Base-by-base conservation (phyloP, 2,888 invertebrate species). In the Graphium colonna region DNA sequence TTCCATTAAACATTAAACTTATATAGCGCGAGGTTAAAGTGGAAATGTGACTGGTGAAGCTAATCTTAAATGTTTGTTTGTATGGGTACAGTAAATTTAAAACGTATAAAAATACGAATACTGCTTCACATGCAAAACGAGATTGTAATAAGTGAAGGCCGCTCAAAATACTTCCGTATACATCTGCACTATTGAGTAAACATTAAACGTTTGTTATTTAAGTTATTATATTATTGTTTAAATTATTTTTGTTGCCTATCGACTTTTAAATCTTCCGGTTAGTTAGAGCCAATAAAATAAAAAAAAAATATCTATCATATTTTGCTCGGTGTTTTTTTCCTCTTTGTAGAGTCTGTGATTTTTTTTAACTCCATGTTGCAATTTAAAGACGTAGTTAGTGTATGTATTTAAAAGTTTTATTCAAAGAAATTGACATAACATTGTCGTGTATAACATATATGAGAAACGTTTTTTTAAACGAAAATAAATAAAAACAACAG, bases 1-100 rank as follows among this genome's bases (percentile, higher is more conserved):
- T 57, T 60, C 55, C 48, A 60, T 60, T 56, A 60, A 50, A 59
- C 59, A 62, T 60, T 54, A 60, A 54, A 45, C 44, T 56, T 52
- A 59, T 58, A 53, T 56, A 49, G 60, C 56, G 46, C 60, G 55
- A 60, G 58, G 59, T 55, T 55, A 55, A 36, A 44, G 38, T 56
- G 51, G 44, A 36, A 53, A 47, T 53, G 51, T 58, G 41, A 21
- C 44, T 47, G 48, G 41, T 31, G 40, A 17, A 15, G 16, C 36
- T 7, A 44, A 43, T 33, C 38, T 38, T 31, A 40, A 45, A 16
- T 12, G 38, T 38, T 10, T 7, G 18, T 39, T 33, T 16, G 21
- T 21, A 3, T 21, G 21, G 5, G 2, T 21, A 21, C 2, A 21
- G 2, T 21, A 21, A 21, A 21, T 47, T 46, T 47, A 10, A 13